Evolutionary conservation across 2,113 vertebrate species (phyloP), one percentile per base, ranked within the genome.

Genomic region (Istiophorus platypterus): DNA sequence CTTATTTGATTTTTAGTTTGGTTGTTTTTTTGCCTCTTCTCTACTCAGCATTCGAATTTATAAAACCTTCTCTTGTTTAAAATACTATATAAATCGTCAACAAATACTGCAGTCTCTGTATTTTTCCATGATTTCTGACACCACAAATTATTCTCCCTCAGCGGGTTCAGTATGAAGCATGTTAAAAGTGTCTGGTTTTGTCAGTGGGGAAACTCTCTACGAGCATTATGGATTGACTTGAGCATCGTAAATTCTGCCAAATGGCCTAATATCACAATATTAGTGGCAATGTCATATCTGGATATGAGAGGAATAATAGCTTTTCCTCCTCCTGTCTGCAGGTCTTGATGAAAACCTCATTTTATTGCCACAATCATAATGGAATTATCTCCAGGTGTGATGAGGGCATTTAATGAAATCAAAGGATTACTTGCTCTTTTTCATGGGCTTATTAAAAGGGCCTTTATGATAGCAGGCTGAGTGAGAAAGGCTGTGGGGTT

Each of bases 311-410:
- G 88, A 94, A 94, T 94, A 94, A 94, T 93, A 86, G 93, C 88
- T 91, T 92, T 91, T 86, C 86, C 90, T 92, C 88, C 90, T 86
- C 92, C 92, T 89, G 91, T 93, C 91, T 89, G 87, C 82, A 8
- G 49, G 79, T 91, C 87, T 93, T 95, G 94, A 95, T 94, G 92
- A 96, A 94, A 94, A 93, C 82, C 89, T 94, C 87, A 92, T 93
- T 95, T 95, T 95, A 95, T 94, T 92, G 93, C 92, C 92, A 92
- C 92, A 91, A 93, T 93, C 89, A 92, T 94, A 95, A 95, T 95
- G 93, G 93, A 94, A 95, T 95, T 93, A 95, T 95, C 91, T 94
- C 80, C 93, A 95, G 94, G 94, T 95, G 93, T 94, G 93, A 95
- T 93, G 91, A 91, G 91, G 93, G 90, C 93, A 91, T 95, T 92